A percentile compares a stretch with the other conserved stretches of the same genome.
phyloP scores from a whole-genome alignment of 2,113 vertebrate genomes.

The human region DNA sequence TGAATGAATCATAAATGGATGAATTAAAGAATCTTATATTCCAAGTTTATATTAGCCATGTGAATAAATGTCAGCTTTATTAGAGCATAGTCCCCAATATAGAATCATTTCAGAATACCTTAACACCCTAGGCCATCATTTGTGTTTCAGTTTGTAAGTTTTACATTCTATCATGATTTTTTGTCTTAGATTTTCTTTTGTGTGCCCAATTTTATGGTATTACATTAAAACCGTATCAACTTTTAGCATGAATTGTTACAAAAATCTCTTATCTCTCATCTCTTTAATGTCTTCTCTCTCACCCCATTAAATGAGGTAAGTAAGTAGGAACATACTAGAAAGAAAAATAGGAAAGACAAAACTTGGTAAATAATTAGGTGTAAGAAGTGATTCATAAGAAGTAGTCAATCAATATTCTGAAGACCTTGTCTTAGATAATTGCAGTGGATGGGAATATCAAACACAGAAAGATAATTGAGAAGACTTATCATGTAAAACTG shows the following conservation, averaged over 20 bases:
- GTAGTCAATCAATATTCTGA: neutral
- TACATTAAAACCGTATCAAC: neutral
- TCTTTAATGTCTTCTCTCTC: neutral
- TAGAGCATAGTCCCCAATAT: neutral
- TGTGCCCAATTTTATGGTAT: neutral
- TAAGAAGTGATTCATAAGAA: neutral
- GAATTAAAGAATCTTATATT: neutral
- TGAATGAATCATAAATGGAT: neutral
- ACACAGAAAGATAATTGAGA: neutral
- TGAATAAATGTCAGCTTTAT: neutral
- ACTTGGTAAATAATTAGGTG: neutral
- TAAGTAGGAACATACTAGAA: neutral
- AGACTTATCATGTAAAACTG: neutral
- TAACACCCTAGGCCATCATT: neutral
- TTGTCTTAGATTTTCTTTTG: neutral
- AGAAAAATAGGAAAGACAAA: neutral
- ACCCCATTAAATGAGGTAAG: neutral
- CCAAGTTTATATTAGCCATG: neutral
- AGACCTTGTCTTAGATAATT: neutral
- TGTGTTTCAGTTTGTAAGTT: neutral
- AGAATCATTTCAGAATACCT: neutral
- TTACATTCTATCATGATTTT: neutral
- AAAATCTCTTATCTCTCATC: neutral
- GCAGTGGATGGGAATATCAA: neutral
- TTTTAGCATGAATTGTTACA: neutral